Base-by-base conservation (phyloP, 2,797 vertebrate genomes). In the Epinephelus awoara region DNA sequence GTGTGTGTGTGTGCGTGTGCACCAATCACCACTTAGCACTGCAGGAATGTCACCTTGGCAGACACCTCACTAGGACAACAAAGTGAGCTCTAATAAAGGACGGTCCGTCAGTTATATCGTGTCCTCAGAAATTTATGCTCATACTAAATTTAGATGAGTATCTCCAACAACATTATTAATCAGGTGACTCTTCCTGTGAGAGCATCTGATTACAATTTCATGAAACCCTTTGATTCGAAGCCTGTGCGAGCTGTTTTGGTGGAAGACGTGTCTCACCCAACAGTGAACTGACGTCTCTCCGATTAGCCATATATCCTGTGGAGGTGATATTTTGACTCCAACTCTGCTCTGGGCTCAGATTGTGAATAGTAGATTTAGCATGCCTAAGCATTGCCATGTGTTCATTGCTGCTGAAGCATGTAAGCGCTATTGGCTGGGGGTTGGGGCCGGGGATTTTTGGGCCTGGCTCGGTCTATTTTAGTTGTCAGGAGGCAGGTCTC, bases 321-420 rank as follows among this genome's bases (percentile, higher is more conserved):
- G 85, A 93, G 85, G 85, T 92, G 92, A 91, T 92, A 79, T 90
- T 90, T 87, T 85, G 90, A 88, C 86, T 92, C 72, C 85, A 54
- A 82, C 78, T 86, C 84, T 61, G 87, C 71, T 86, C 85, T 81
- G 83, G 87, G 84, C 86, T 91, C 81, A 78, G 80, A 85, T 85
- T 82, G 84, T 81, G 86, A 90, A 91, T 77, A 82, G 86, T 84
- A 91, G 88, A 91, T 92, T 90, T 90, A 90, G 88, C 88, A 82
- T 89, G 88, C 83, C 89, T 94, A 92, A 95, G 88, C 86, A 76
- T 88, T 92, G 89, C 93, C 94, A 94, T 93, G 93, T 93, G 93
- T 93, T 84, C 55, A 34, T 75, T 86, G 86, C 88, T 77, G 91
- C 86, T 88, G 85, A 92, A 92, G 92, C 89, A 84, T 91, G 88